Evolutionary conservation across 2,888 invertebrate genomes (phyloP), one percentile per base, ranked within the genome.

Genomic region (Holacanthella duospinosa): DNA sequence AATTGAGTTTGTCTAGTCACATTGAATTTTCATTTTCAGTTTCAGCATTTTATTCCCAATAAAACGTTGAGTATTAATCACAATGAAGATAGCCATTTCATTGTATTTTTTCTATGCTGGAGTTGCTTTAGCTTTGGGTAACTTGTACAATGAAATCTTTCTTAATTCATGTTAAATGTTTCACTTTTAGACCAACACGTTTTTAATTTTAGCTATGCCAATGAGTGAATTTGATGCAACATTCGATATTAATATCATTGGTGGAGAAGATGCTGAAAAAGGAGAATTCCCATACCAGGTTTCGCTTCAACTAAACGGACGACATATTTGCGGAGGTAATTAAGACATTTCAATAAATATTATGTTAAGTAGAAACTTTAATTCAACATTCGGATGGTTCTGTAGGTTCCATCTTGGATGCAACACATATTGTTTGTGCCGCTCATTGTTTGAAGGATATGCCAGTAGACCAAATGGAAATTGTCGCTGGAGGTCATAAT

Each of bases 401-500:
- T n/a, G 9, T 36, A 12, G 66, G 66, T 1, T 63, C 58, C 19
- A 58, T 66, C 36, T 12, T 66, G 2, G 55, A 60, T 44, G 63
- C 48, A 16, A 59, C 64, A 1, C 66, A 64, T 28, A 29, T 66
- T 16, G 9, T 66, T 24, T 43, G 43, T 19, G 66, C 66, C 1
- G 36, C 56, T 19, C 66, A 66, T 48, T 66, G 66, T 48, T 56
- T 59, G 16, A 43, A 16, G 12, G 60, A 59, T 26, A 57, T 62
- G 29, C 55, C 59, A 25, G 19, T 58, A 2, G 29, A 43, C 1
- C 27, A n/a, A 19, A 28, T 66, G 3, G 16, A 43, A 6, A 57
- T 64, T 27, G 59, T 64, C 4, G 66, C 62, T 24, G 66, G 66
- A 36, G 66, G 55, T 1, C 66, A 63, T 6, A 61, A 63, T 28